Percentiles rank a stretch among this genome's conserved stretches.
phyloP scores from a whole-genome alignment of 2,797 vertebrate species.

The Brachymystax lenok region DNA sequence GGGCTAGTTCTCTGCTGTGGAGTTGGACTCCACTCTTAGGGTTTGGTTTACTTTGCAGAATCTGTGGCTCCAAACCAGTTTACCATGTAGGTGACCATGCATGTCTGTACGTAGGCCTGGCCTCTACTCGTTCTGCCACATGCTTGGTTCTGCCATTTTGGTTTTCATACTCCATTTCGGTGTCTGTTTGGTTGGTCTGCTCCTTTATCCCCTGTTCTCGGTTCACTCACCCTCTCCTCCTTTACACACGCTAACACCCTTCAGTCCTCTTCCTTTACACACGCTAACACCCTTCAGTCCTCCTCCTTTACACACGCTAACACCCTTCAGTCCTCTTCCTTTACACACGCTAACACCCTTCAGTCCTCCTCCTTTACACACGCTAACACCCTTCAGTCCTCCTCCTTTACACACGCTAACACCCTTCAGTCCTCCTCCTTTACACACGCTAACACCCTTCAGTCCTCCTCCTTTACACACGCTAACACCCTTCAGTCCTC shows the following conservation, averaged over 20 bases:
- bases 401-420: conserved; percentile 21
- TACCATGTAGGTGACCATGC: conserved; percentile 31
- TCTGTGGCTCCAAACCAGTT: conserved; percentile 44
- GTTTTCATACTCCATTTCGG: background rate
- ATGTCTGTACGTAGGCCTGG: background rate
- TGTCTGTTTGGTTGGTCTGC: conserved; percentile 1
- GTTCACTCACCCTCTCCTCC: background rate
- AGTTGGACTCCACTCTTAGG: conserved; percentile 15
- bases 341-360: conserved; percentile 17
- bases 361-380: background rate
- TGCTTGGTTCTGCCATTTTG: conserved; percentile 43
- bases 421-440: background rate
- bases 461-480: background rate
- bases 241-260: conserved; percentile 22
- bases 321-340: background rate
- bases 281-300: conserved; percentile 7
- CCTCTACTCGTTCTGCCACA: conserved; percentile 34
- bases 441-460: conserved; percentile 16
- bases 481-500: conserved; percentile 5
- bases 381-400: conserved; percentile 6
- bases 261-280: background rate
- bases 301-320: conserved; percentile 13
- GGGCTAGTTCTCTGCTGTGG: conserved; percentile 22
- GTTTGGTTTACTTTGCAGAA: conserved; percentile 24
- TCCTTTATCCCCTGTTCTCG: background rate